Conservation (phyloP, 2,888 invertebrate species). For the Tachina grossa region DNA sequence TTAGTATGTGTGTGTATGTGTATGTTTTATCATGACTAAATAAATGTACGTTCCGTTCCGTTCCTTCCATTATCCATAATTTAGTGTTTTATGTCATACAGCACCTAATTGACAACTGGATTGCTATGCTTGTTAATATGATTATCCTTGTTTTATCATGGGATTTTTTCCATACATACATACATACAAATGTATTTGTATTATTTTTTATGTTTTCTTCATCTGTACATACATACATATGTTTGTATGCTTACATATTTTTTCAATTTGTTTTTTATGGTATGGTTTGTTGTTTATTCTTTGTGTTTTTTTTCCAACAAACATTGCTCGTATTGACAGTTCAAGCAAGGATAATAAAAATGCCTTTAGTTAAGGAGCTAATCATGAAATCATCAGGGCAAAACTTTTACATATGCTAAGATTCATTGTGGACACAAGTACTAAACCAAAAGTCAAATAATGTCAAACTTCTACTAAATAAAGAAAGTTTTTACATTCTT, state of each 20-base stretch:
- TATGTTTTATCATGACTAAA: slow-evolving; percentile 28
- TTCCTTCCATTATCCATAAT: slow-evolving; percentile 68
- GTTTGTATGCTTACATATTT: not conserved
- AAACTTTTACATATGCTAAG: slow-evolving; percentile 69
- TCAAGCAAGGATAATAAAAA: slow-evolving; percentile 61
- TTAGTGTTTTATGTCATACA: slow-evolving; percentile 68
- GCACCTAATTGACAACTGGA: slow-evolving; percentile 74
- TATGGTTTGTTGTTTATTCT: slow-evolving; percentile 28
- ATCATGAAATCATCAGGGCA: slow-evolving; percentile 67
- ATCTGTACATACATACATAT: not conserved
- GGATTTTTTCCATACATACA: slow-evolving; percentile 31
- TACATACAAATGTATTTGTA: not conserved
- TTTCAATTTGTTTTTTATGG: slow-evolving; percentile 46
- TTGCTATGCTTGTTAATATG: slow-evolving; percentile 71
- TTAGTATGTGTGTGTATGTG: not conserved
- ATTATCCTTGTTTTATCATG: slow-evolving; percentile 70
- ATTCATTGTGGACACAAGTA: slow-evolving; percentile 67
- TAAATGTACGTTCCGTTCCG: slow-evolving; percentile 26
- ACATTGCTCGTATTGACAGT: slow-evolving; percentile 34
- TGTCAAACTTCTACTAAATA: slow-evolving; percentile 40
- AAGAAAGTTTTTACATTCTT: slow-evolving; percentile 60
- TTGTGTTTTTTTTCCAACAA: slow-evolving; percentile 33
- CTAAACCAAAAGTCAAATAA: slow-evolving; percentile 70
- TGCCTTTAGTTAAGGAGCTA: slow-evolving; percentile 68
- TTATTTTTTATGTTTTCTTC: slow-evolving; percentile 47